Evolutionary conservation across 2,797 vertebrate genomes (phyloP), one percentile per base, ranked within the genome.

Genomic region (Esox lucius): DNA sequence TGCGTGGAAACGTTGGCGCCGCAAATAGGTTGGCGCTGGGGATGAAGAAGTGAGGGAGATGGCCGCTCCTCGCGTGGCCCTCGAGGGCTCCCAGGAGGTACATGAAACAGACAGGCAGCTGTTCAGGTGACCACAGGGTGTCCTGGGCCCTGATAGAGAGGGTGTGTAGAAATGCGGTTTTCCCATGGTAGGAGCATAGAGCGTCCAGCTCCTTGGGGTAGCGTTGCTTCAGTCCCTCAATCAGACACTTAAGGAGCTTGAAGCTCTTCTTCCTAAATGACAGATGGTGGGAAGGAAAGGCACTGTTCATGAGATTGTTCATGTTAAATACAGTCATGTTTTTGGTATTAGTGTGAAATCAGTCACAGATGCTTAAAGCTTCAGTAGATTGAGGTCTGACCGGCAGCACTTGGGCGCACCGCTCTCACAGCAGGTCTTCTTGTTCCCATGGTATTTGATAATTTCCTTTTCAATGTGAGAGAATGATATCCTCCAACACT

Each of bases 401-500:
- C 93, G 92, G 89, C 92, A 96, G 83, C 96, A 97, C 79, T 88
- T 92, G 2, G 26, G 71, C 71, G 33, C 46, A 0, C 31, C 15
- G 39, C 13, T 75, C 84, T 94, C 94, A 84, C 92, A 95, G 82
- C 92, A 95, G 11, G 89, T 95, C 90, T 89, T 95, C 59, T 71
- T 84, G 81, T 91, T 85, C 66, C 95, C 95, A 33, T 96, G 94
- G 77, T 88, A 88, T 16, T 67, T 87, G 78, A 96, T 85, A 77
- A 94, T 90, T 53, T 73, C 1, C 84, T 94, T 95, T 89, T 95
- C 93, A 81, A 91, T 81, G 78, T 92, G 83, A 84, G 91, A 95
- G 78, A 95, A 96, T 19, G 91, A 96, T 24, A 95, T 93, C 66
- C 92, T 90, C 91, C 91, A 94, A 17, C 91, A 93, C 73, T 95